Base-by-base conservation (phyloP, 2,888 invertebrate species). In the Sycophila texana region DNA sequence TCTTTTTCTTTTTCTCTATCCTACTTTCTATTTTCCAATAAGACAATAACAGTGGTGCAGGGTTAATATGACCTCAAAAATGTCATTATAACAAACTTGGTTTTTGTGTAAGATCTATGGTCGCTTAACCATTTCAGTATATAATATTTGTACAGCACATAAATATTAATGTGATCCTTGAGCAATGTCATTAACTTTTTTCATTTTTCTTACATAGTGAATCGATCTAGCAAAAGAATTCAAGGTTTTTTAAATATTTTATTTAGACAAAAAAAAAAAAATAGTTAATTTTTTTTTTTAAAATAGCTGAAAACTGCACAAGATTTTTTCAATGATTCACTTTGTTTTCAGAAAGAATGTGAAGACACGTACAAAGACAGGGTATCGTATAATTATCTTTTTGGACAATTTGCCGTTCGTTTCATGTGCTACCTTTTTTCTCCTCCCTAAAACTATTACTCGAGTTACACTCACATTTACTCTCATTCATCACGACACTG, bases 281-380 rank as follows among this genome's bases (percentile, higher is more conserved):
- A 63, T 7, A 39, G 39, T 10, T 39, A 39, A 30, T 30, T 30
- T 30, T 30, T 30, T 39, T 39, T 12, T 58, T 63, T 71, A 51
- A 70, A 75, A 47, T 14, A 68, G 22, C 60, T 70, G 70, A 70
- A 80, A 74, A 80, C 22, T 74, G 61, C 63, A 75, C 61, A 75
- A 72, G 61, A 76, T 76, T 76, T 75, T 87, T 86, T 89, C 89
- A 89, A 87, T 87, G 83, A 86, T 89, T 87, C 86, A 88, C 87
- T 90, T 90, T 90, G 92, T 94, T 94, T 94, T 93, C 95, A 95
- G 95, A 94, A 93, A 94, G 94, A 94, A 94, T 94, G 94, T 92
- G 94, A 95, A 93, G 95, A 95, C 92, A 93, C 94, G 93, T 94
- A 94, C 94, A 95, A 95, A 94, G 94, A 94, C 92, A 94, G 95